Evolutionary conservation across 1,140 invertebrate genomes (phyloP).

Genomic region (Drosophila ironensis): DNA sequence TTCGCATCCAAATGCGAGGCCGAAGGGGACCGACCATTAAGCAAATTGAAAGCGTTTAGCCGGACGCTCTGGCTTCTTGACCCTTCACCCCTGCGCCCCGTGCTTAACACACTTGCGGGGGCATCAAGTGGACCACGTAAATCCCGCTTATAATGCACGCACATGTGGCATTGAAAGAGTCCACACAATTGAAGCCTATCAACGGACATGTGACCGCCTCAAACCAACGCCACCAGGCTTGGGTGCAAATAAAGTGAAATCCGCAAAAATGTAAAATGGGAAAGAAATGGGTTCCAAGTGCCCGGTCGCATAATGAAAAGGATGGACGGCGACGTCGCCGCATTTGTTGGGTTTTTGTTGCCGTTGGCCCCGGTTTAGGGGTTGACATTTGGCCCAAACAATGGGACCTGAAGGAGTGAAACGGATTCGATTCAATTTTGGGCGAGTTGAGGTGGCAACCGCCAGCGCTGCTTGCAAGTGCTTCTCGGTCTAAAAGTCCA

Average conservation of each 20-base stretch:
- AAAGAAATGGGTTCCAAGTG: slow-evolving; percentile 76
- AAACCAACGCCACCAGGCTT: slow-evolving; percentile 16
- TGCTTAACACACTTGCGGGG: slow-evolving; percentile 69
- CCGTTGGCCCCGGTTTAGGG: slow-evolving; percentile 43
- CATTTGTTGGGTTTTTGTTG: slow-evolving; percentile 35
- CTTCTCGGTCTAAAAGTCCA: slow-evolving; percentile 47
- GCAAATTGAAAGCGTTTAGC: slow-evolving; percentile 76
- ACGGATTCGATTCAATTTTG: slow-evolving; percentile 39
- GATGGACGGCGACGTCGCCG: slow-evolving; percentile 49
- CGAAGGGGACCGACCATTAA: slow-evolving; percentile 69
- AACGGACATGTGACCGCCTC: slow-evolving; percentile 29
- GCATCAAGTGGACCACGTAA: slow-evolving; percentile 73
- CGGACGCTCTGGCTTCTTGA: slow-evolving; percentile 67
- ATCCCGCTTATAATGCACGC: slow-evolving; percentile 75
- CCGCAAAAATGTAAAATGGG: slow-evolving; percentile 42
- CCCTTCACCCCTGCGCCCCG: slow-evolving; percentile 32
- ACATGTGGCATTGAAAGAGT: slow-evolving; percentile 50
- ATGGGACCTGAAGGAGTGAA: slow-evolving; percentile 34
- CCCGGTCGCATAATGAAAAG: slow-evolving; percentile 69
- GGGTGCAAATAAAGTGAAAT: slow-evolving; percentile 38
- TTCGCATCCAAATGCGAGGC: slow-evolving; percentile 23
- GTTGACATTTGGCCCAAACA: slow-evolving; percentile 69
- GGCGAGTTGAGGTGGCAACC: slow-evolving; percentile 63
- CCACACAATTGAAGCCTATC: slow-evolving; percentile 37
- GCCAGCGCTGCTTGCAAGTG: slow-evolving; percentile 57